phyloP scores from a whole-genome alignment of 1,140 invertebrate genomes.

The Bombus superbus region DNA sequence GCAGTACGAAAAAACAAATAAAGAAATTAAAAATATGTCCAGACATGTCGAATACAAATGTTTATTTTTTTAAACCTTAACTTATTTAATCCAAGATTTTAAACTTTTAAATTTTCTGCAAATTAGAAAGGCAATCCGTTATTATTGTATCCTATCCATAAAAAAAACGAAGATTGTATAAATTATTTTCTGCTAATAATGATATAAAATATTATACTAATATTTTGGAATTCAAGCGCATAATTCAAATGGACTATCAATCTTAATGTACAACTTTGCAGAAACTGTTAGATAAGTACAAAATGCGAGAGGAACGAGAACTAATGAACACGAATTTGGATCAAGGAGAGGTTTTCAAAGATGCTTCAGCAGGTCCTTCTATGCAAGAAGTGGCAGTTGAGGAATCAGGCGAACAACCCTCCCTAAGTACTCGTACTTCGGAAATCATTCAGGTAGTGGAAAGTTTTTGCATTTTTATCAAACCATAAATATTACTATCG shows the following conservation, averaged over 20 bases:
- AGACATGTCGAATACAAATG: too few species aligned
- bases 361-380: conserved; percentile 21
- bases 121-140: not conserved
- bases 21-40: too few species aligned
- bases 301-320: conserved; percentile 18
- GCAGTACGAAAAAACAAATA: too few species aligned
- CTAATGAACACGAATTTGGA: conserved; percentile 44
- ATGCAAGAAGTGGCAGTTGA: not conserved
- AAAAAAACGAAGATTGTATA: not conserved
- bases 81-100: not conserved
- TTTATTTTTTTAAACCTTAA: not conserved
- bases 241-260: not conserved
- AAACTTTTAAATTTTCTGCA: not conserved
- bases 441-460: conserved; percentile 28
- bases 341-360: conserved; percentile 25
- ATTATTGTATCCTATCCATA: not conserved
- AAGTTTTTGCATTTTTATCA: too few species aligned
- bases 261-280: not conserved
- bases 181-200: not conserved
- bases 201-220: not conserved
- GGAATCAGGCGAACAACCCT: not conserved
- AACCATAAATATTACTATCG: not conserved
- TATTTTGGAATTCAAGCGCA: not conserved
- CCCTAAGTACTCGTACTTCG: conserved; percentile 7
- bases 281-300: conserved; percentile 30